phyloP scores from a whole-genome alignment of 1,140 invertebrate genomes.

The Maniola jurtina region DNA sequence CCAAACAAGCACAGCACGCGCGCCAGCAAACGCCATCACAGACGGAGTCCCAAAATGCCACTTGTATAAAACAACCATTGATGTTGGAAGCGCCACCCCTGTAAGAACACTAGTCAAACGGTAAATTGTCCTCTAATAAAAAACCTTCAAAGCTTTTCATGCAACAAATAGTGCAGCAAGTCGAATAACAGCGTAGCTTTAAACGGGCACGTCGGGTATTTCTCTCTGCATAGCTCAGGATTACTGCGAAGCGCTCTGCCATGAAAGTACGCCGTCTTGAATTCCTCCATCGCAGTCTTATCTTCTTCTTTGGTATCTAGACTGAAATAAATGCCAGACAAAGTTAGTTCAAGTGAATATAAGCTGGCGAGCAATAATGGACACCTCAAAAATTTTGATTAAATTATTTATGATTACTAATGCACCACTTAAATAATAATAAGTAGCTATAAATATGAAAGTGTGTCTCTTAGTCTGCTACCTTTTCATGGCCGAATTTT shows the following conservation, averaged over 20 bases:
- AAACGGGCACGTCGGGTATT: constrained; percentile 16
- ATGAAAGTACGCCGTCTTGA: constrained; percentile 12
- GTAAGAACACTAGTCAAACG: too few relatives aligned
- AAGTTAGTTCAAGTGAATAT: neutral
- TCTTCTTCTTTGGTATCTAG: constrained; percentile 16
- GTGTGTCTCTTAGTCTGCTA: too few relatives aligned
- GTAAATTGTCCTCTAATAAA: neutral
- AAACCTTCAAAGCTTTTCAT: neutral
- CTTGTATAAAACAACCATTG: too few relatives aligned
- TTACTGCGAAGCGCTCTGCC: constrained; percentile 13
- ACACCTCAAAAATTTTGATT: neutral
- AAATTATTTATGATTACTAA: too few relatives aligned
- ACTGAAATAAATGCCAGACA: neutral
- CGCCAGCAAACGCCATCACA: too few relatives aligned
- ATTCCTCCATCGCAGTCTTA: constrained; percentile 5
- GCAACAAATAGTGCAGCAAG: constrained; percentile 13
- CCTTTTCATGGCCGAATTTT: too few relatives aligned
- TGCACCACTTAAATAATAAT: too few relatives aligned
- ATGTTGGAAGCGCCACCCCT: too few relatives aligned
- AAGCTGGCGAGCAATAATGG: neutral
- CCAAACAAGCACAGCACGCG: too few relatives aligned
- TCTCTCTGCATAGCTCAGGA: neutral
- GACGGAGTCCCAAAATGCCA: too few relatives aligned
- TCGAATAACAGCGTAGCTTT: constrained; percentile 13
- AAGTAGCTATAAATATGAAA: too few relatives aligned